Evolutionary conservation across 2,888 invertebrate genomes (phyloP).

Genomic region (Andricus curvator): DNA sequence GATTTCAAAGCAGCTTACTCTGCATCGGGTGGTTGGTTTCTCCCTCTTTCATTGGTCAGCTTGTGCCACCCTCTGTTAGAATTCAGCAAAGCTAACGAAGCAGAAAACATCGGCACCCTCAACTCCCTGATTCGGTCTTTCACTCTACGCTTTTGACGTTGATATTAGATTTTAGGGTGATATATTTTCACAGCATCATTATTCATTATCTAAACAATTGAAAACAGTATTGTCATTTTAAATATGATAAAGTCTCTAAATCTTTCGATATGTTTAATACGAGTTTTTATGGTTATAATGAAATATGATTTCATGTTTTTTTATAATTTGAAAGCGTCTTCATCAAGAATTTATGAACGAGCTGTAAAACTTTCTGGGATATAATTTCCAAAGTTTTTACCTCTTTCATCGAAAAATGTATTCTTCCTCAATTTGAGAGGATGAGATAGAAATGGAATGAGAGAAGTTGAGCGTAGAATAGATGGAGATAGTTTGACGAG

Average conservation of each 20-base stretch:
- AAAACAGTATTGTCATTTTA: neutral
- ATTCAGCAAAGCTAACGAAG: slow-evolving; percentile 18
- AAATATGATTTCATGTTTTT: neutral
- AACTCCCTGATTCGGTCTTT: slow-evolving; percentile 7
- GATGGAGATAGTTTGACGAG: slow-evolving; percentile 39
- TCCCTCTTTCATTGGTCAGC: slow-evolving; percentile 19
- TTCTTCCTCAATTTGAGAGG: slow-evolving; percentile 27
- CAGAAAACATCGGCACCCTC: slow-evolving; percentile 18
- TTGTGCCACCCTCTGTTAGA: slow-evolving; percentile 11
- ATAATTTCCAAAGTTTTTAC: slow-evolving; percentile 30
- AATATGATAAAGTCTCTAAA: neutral
- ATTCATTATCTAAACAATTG: neutral
- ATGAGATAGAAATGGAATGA: slow-evolving; percentile 23
- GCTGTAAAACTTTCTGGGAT: neutral
- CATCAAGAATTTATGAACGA: slow-evolving; percentile 10
- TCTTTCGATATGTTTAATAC: neutral
- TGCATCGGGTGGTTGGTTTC: slow-evolving; percentile 8
- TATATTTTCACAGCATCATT: neutral
- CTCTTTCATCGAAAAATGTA: slow-evolving; percentile 28
- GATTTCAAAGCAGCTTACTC: slow-evolving; percentile 27
- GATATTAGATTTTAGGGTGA: slow-evolving; percentile 10
- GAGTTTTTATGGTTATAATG: neutral
- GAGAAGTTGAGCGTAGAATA: slow-evolving; percentile 27
- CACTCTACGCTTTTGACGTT: slow-evolving; percentile 30
- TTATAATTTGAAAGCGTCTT: neutral